Evolutionary conservation across 2,888 invertebrate genomes (phyloP).

Genomic region (Erebia aethiops): DNA sequence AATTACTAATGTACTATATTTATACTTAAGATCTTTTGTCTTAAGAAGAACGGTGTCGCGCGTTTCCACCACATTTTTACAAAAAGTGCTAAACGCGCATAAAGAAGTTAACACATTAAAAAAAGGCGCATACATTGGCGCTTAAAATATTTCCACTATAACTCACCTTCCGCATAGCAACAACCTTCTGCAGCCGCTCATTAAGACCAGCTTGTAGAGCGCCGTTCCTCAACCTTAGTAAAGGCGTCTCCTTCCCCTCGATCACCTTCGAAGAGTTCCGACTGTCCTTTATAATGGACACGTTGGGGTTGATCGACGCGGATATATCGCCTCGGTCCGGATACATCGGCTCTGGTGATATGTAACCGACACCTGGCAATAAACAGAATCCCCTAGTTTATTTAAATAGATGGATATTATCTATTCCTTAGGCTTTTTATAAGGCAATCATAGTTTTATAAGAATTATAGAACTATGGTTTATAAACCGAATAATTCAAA

Average conservation of each 20-base stretch:
- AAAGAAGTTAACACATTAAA: too few relatives aligned
- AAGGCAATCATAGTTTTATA: too few relatives aligned
- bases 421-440: too few relatives aligned
- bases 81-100: too few relatives aligned
- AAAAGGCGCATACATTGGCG: too few relatives aligned
- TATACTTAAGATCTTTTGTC: too few relatives aligned
- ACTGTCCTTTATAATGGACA: constrained; percentile 57
- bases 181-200: constrained; percentile 81
- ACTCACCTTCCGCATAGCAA: constrained; percentile 73
- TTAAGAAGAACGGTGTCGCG: too few relatives aligned
- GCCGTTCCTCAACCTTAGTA: constrained; percentile 86
- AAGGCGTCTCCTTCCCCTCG: constrained; percentile 64
- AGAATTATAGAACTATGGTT: too few relatives aligned
- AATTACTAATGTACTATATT: too few relatives aligned
- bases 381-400: not conserved
- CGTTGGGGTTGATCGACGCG: constrained; percentile 63
- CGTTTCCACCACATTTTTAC: too few relatives aligned
- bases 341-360: constrained; percentile 86
- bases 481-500: too few relatives aligned
- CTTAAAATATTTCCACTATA: not conserved
- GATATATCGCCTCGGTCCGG: constrained; percentile 79
- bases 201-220: constrained; percentile 86
- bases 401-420: too few relatives aligned
- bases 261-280: constrained; percentile 44
- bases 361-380: constrained; percentile 75